Evolutionary conservation across 2,888 invertebrate genomes (phyloP).

Genomic region (Suillia variegata): DNA sequence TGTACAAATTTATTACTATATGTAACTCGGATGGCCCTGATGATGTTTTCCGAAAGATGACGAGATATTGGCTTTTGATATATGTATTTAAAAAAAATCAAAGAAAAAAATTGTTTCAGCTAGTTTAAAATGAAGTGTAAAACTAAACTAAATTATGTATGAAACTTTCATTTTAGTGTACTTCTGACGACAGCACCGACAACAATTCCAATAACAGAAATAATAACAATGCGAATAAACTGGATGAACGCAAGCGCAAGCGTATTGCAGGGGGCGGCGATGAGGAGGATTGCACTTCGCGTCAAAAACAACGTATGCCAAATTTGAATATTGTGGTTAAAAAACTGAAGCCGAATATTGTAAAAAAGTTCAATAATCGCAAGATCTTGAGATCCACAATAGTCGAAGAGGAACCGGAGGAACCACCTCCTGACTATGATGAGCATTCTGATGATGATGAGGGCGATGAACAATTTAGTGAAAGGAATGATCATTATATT

Average conservation of each 20-base stretch:
- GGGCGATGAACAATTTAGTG: neutral
- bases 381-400: neutral
- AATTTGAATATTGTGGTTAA: neutral
- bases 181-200: conserved; percentile 15
- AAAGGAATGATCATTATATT: neutral
- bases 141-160: neutral
- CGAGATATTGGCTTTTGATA: too few relatives aligned
- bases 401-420: neutral
- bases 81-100: too few relatives aligned
- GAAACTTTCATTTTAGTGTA: conserved; percentile 1
- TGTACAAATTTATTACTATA: too few relatives aligned
- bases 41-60: too few relatives aligned
- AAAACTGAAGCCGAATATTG: neutral
- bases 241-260: neutral
- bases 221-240: neutral
- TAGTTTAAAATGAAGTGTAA: too few relatives aligned
- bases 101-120: too few relatives aligned
- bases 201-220: conserved; percentile 1
- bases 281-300: neutral
- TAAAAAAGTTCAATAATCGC: neutral
- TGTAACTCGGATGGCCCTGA: too few relatives aligned
- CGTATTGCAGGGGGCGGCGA: neutral
- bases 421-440: neutral
- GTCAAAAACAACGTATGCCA: conserved; percentile 4
- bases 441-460: neutral